Evolutionary conservation across 2,113 vertebrate species (phyloP), one percentile per base, ranked within the genome.

Genomic region (Syngnathoides biaculeatus): DNA sequence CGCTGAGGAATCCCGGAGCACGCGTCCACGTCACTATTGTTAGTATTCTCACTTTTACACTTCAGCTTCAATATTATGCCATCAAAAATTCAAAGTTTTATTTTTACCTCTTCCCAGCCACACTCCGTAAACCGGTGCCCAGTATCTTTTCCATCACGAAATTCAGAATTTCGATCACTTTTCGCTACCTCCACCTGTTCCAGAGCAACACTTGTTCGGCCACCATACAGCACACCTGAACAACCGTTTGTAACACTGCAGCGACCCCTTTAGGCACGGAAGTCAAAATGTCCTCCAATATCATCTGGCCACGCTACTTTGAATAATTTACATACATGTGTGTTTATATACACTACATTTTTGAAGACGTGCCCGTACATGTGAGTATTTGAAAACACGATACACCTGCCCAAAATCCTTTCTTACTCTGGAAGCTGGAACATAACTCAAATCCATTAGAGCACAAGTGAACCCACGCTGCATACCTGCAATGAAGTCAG

Each of bases 11-110:
- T 40, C 47, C 39, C 58, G 48, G 40, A 63, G 24, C 7, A 24
- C 14, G 38, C 13, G 67, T 78, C 78, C 75, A 81, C 86, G 77
- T 86, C 79, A 82, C 30, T 35, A 35, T 35, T 35, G 30, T 35
- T 35, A 35, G 4, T 35, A 35, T 35, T 35, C 1, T 35, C 30
- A 35, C 30, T 56, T 3, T 3, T 12, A 24, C 12, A 3, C 12
- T 10, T 11, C 22, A 13, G 9, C 24, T 14, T 56, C 14, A 30
- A 77, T 48, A 9, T 72, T 66, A 63, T n/a, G n/a, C n/a, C n/a
- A n/a, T n/a, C n/a, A n/a, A n/a, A n/a, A n/a, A n/a, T n/a, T n/a
- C n/a, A n/a, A n/a, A n/a, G n/a, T n/a, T n/a, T 56, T 79, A 40
- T 19, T 67, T 53, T 24, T 5, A 62, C 3, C 22, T 77, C 35